A percentile compares a stretch with the other conserved stretches of the same genome.
These are phyloP conservation scores for Cephus pygmeus DNA, from an alignment of 2,888 invertebrate species.

Conservation along the genomic window DNA sequence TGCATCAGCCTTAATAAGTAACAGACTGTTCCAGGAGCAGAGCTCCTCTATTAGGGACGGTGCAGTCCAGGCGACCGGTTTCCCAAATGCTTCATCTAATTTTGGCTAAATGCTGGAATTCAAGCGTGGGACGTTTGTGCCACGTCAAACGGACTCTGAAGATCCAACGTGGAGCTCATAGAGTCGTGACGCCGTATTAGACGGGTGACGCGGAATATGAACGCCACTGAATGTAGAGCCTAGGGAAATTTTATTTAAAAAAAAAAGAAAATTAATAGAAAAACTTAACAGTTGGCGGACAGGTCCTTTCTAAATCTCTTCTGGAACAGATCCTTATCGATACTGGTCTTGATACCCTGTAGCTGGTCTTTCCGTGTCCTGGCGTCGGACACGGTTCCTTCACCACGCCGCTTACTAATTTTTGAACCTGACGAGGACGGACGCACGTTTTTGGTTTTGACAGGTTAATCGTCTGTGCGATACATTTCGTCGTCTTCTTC, in stretches of 20 bases:
- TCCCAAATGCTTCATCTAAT: background rate
- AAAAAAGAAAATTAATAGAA: background rate
- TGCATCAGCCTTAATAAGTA: background rate
- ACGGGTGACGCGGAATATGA: too few relatives aligned
- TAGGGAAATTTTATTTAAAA: too few relatives aligned
- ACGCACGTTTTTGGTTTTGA: constrained; percentile 51
- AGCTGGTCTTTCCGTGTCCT: constrained; percentile 12
- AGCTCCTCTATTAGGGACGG: background rate
- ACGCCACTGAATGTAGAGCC: background rate
- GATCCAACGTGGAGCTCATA: background rate
- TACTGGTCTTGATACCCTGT: constrained; percentile 43
- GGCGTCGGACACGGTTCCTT: constrained; percentile 30
- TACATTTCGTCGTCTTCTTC: constrained; percentile 43
- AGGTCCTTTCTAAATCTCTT: constrained; percentile 49
- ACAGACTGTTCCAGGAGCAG: too few relatives aligned
- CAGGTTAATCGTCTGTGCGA: constrained; percentile 54
- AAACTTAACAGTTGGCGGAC: constrained; percentile 37
- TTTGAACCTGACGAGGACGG: constrained; percentile 40
- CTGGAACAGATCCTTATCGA: constrained; percentile 63
- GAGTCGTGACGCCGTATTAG: background rate
- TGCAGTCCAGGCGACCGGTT: background rate
- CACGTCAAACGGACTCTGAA: background rate
- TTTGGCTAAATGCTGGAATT: background rate
- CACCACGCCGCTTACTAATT: constrained; percentile 37
- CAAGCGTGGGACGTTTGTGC: background rate